Evolutionary conservation across 2,888 invertebrate species (phyloP), one percentile per base, ranked within the genome.

Genomic region (Leptinotarsa rubiginosa): DNA sequence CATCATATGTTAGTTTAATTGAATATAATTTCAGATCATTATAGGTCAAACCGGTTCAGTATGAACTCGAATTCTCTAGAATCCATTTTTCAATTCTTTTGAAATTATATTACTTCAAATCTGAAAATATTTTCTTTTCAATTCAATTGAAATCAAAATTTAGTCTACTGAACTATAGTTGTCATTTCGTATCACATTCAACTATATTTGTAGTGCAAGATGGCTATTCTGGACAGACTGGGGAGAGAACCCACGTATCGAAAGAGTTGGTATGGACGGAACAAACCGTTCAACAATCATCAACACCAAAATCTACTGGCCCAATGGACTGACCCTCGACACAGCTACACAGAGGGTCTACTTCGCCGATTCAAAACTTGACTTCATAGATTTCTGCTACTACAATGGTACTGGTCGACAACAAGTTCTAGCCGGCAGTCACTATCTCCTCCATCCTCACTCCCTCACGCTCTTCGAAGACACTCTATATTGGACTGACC

Each of bases 211-310:
- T 73, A 87, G 87, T 47, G 93, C 96, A 0, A 89, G 94, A 4
- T 95, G 95, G 92, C 89, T 99, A 72, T 99, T 99, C 90, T 99
- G 99, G 99, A 97, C 97, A 0, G 99, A 99, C 87, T 99, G 99
- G 99, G 98, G 98, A 59, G 97, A 97, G 87, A 95, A 97, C 88
- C 99, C 99, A 1, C 90, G 98, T 1, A 95, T 99, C 74, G 99
- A 99, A 86, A 90, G 98, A 73, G 94, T 97, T 7, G 97, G 97
- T 18, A 96, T 99, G 96, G 99, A 99, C 85, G 99, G 99, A 0
- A 93, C 93, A 0, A 93, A 94, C 83, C 91, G 98, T 5, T 91
- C 91, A 20, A 92, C 93, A 0, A 97, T 98, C 69, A 95, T 98
- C 66, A 95, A 93, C 62, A 97, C 96, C 0, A 98, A 98, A 86